Evolutionary conservation across 92 coral and sea anemone species (phyloP).

Genomic region (Porites divaricata): DNA sequence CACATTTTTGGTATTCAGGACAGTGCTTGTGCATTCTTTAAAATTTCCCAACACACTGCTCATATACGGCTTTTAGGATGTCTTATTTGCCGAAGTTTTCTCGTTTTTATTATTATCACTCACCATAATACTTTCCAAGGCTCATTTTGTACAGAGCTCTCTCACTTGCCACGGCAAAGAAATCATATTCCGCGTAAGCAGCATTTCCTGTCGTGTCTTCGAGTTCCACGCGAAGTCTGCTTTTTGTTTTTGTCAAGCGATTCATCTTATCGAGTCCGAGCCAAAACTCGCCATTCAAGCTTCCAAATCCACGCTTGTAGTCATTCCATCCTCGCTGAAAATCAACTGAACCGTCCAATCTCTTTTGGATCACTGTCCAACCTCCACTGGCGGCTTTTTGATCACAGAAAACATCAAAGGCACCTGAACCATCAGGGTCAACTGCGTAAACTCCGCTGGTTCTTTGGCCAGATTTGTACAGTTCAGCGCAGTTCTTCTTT

Average conservation of each 20-base stretch:
- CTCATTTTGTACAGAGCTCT: slow-evolving; percentile 18
- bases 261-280: slow-evolving; percentile 43
- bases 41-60: too few relatives aligned
- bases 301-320: slow-evolving; percentile 47
- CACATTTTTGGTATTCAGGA: too few relatives aligned
- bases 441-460: slow-evolving; percentile 58
- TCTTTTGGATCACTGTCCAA: slow-evolving; percentile 81
- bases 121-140: slow-evolving; percentile 39
- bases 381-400: slow-evolving; percentile 78
- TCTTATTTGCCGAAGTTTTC: background rate
- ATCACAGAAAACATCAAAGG: slow-evolving; percentile 78
- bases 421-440: slow-evolving; percentile 69
- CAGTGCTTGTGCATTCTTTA: too few relatives aligned
- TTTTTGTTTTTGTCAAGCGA: slow-evolving; percentile 40
- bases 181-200: slow-evolving; percentile 38
- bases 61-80: background rate
- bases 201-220: slow-evolving; percentile 47
- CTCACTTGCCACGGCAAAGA: slow-evolving; percentile 49
- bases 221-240: slow-evolving; percentile 47
- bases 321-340: slow-evolving; percentile 66
- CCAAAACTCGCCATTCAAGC: slow-evolving; percentile 28
- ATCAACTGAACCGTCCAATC: slow-evolving; percentile 66
- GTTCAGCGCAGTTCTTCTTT: slow-evolving; percentile 62
- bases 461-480: slow-evolving; percentile 57
- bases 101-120: background rate